Conservation (phyloP, 2,113 vertebrate species). For the Calyptommatus sinebrachiatus region DNA sequence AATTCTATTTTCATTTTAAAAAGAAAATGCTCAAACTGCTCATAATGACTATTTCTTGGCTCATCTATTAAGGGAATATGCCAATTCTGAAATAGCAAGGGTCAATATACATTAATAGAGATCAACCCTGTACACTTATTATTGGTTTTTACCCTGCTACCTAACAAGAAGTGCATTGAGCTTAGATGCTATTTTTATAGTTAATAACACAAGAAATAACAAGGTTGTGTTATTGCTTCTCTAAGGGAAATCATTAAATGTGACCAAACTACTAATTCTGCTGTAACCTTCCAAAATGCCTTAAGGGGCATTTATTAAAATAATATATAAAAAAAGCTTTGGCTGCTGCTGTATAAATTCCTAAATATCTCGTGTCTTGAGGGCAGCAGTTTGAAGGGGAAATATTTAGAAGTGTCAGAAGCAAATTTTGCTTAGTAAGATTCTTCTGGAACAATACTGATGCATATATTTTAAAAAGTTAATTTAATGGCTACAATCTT, state of each 20-base stretch:
- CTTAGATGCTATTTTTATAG: slow-evolving; percentile 56
- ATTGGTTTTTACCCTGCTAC: slow-evolving; percentile 29
- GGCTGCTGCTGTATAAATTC: slow-evolving; percentile 44
- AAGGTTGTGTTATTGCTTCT: slow-evolving; percentile 58
- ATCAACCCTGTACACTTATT: slow-evolving; percentile 42
- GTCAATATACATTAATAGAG: slow-evolving; percentile 48
- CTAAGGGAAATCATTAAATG: slow-evolving; percentile 53
- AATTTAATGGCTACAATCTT: background rate
- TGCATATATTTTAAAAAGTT: background rate
- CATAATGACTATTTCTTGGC: slow-evolving; percentile 1
- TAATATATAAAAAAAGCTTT: slow-evolving; percentile 37
- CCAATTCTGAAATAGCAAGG: slow-evolving; percentile 51
- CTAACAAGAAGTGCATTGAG: slow-evolving; percentile 42
- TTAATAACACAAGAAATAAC: slow-evolving; percentile 55
- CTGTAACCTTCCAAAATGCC: slow-evolving; percentile 50
- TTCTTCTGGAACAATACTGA: slow-evolving; percentile 37
- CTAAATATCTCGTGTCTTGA: slow-evolving; percentile 46
- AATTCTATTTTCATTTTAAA: slow-evolving; percentile 19
- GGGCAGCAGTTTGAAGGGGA: slow-evolving; percentile 55
- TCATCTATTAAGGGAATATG: slow-evolving; percentile 28
- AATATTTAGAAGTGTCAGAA: slow-evolving; percentile 45
- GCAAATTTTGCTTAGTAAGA: slow-evolving; percentile 43
- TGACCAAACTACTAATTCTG: slow-evolving; percentile 63
- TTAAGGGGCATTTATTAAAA: slow-evolving; percentile 63
- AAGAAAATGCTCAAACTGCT: background rate